Evolutionary conservation across 2,797 vertebrate genomes (phyloP).

Genomic region (Rhinichthys osculus): DNA sequence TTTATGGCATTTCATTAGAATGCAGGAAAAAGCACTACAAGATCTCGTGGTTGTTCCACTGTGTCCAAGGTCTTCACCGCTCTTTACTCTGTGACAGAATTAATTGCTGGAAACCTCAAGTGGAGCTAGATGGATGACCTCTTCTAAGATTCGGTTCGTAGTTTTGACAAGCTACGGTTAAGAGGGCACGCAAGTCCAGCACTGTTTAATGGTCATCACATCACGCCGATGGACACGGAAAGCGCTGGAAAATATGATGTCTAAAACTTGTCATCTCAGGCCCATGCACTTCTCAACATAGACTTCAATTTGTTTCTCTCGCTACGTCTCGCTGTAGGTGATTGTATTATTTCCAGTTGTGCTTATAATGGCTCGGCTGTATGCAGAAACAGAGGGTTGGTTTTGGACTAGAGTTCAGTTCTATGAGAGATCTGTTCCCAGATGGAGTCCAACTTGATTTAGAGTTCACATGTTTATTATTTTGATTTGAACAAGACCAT

Average conservation of each 20-base stretch:
- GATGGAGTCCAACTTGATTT: slow-evolving; percentile 33
- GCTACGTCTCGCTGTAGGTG: slow-evolving; percentile 8
- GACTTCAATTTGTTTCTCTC: slow-evolving; percentile 23
- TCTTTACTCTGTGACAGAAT: slow-evolving; percentile 19
- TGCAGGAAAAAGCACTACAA: slow-evolving; percentile 35
- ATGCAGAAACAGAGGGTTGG: slow-evolving; percentile 36
- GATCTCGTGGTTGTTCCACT: slow-evolving; percentile 4
- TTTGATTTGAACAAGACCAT: slow-evolving; percentile 1
- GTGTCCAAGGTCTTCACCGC: slow-evolving; percentile 19
- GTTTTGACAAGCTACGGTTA: slow-evolving; percentile 26
- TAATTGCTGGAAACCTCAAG: slow-evolving; percentile 40
- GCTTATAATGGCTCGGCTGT: slow-evolving; percentile 40
- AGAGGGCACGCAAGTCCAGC: slow-evolving; percentile 10
- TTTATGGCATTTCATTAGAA: slow-evolving; percentile 54
- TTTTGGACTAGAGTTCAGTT: slow-evolving; percentile 58
- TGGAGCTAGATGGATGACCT: slow-evolving; percentile 4
- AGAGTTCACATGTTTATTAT: slow-evolving; percentile 40
- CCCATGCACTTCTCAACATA: slow-evolving; percentile 13
- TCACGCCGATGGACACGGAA: slow-evolving; percentile 11
- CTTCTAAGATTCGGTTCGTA: neutral
- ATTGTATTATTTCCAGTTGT: slow-evolving; percentile 39
- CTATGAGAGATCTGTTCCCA: slow-evolving; percentile 29
- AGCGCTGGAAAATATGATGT: slow-evolving; percentile 29
- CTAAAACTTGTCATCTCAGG: slow-evolving; percentile 31
- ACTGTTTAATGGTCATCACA: slow-evolving; percentile 13